A percentile compares a stretch with the other conserved stretches of the same genome.
Evolutionary conservation across 1,140 invertebrate genomes (phyloP).

Genomic region (Trigoniulus corallinus): DNA sequence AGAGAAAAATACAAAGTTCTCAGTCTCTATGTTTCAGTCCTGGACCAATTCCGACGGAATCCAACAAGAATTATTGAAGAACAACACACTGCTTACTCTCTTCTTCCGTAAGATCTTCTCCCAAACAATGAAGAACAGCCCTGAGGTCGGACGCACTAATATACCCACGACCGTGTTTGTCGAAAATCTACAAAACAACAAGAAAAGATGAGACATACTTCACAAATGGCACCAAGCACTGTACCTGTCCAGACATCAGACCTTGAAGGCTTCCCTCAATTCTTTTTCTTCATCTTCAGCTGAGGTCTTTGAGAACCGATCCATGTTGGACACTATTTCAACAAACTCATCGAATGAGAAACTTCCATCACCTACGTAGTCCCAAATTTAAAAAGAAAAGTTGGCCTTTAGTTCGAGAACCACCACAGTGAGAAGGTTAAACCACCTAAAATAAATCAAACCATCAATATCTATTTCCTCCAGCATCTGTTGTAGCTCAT

Average conservation of each 20-base stretch:
- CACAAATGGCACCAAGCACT: neutral
- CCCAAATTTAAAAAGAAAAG: too few relatives aligned
- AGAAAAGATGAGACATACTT: conserved; percentile 9
- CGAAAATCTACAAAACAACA: conserved; percentile 50
- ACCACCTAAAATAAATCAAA: conserved; percentile 22
- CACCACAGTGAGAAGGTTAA: too few relatives aligned
- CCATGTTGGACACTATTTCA: conserved; percentile 71
- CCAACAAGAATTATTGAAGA: conserved; percentile 14
- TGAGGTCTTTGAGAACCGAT: conserved; percentile 33
- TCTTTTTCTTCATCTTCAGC: conserved; percentile 61
- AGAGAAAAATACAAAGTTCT: neutral
- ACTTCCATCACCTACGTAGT: conserved; percentile 62
- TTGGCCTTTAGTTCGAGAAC: too few relatives aligned
- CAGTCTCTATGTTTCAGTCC: too few relatives aligned
- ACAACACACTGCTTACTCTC: conserved; percentile 43
- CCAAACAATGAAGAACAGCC: conserved; percentile 65
- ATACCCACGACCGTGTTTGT: conserved; percentile 70
- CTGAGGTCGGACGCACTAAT: conserved; percentile 67
- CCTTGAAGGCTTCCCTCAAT: conserved; percentile 66
- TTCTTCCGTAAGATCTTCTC: conserved; percentile 67
- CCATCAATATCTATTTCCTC: conserved; percentile 77
- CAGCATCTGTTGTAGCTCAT: conserved; percentile 71
- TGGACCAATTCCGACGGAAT: too few relatives aligned
- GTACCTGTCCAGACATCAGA: conserved; percentile 20
- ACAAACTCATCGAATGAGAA: conserved; percentile 86